A percentile compares a stretch with the other conserved stretches of the same genome.
Conservation (phyloP, 2,797 vertebrate genomes). For the Labroides dimidiatus region DNA sequence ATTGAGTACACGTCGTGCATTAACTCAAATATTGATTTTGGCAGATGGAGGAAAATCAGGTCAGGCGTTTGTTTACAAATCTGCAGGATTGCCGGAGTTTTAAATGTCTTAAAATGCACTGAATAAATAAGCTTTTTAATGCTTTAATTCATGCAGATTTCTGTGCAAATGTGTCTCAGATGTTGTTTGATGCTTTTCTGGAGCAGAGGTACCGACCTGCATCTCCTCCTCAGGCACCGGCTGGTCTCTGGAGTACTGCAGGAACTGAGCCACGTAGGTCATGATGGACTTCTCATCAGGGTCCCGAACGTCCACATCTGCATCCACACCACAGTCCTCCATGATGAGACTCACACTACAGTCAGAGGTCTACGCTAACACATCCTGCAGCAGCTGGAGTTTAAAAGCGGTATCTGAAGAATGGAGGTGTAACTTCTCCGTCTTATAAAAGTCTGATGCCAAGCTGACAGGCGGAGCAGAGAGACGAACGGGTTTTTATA, state of each 20-base stretch:
- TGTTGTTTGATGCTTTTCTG: too few relatives aligned
- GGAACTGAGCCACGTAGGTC: slow-evolving; percentile 97
- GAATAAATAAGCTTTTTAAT: too few relatives aligned
- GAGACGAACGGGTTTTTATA: slow-evolving; percentile 45
- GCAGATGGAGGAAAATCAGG: background rate
- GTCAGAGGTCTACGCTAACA: slow-evolving; percentile 9
- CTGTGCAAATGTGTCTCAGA: too few relatives aligned
- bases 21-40: slow-evolving; percentile 6
- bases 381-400: slow-evolving; percentile 15
- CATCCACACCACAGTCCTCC: slow-evolving; percentile 62
- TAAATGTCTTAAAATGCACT: too few relatives aligned
- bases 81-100: background rate
- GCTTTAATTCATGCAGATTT: too few relatives aligned
- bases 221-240: slow-evolving; percentile 74
- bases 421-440: slow-evolving; percentile 4
- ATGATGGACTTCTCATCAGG: slow-evolving; percentile 98
- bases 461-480: slow-evolving; percentile 23
- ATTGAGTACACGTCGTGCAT: background rate
- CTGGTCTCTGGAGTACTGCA: slow-evolving; percentile 90
- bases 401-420: slow-evolving; percentile 12
- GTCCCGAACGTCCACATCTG: slow-evolving; percentile 92
- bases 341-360: slow-evolving; percentile 41
- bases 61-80: background rate
- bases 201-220: slow-evolving; percentile 84
- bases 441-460: slow-evolving; percentile 3